phyloP scores from a whole-genome alignment of 1,140 invertebrate species.

The Drosophila setifemur region DNA sequence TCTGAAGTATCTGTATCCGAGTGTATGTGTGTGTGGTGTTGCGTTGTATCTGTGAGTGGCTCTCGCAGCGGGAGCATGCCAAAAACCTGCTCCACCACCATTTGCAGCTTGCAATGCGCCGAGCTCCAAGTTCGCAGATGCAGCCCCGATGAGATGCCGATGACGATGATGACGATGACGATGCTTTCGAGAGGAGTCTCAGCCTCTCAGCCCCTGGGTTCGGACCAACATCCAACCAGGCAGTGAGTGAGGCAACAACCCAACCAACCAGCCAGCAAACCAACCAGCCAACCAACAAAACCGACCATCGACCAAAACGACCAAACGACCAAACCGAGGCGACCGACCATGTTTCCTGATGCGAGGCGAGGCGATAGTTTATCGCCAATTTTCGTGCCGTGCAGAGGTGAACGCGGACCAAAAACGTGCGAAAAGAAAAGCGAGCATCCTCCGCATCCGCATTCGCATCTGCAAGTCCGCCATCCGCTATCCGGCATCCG shows the following conservation, averaged over 20 bases:
- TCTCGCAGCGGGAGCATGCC: conserved; percentile 49
- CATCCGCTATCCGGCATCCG: background rate
- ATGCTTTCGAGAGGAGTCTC: conserved; percentile 22
- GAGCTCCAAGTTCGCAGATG: conserved; percentile 38
- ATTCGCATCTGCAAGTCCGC: background rate
- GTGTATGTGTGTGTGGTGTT: conserved; percentile 7
- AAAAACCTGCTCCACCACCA: conserved; percentile 80
- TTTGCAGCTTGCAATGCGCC: conserved; percentile 68
- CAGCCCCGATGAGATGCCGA: conserved; percentile 47
- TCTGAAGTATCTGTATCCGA: conserved; percentile 41
- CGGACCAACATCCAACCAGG: conserved; percentile 27
- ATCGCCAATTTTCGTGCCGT: conserved; percentile 83
- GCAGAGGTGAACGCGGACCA: conserved; percentile 82
- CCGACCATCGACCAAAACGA: conserved; percentile 26
- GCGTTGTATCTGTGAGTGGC: conserved; percentile 38
- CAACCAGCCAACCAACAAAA: conserved; percentile 37
- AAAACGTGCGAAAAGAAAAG: conserved; percentile 67
- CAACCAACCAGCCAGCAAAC: conserved; percentile 31
- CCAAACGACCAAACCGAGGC: conserved; percentile 49
- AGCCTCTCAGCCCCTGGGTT: conserved; percentile 19
- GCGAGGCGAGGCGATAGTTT: conserved; percentile 82
- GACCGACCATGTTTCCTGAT: conserved; percentile 82
- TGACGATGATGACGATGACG: conserved; percentile 20
- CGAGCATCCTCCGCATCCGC: conserved; percentile 4
- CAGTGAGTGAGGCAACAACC: conserved; percentile 5